These are phyloP conservation scores for Pempheris klunzingeri DNA, from an alignment of 2,797 vertebrate genomes.

Conservation along the genomic window DNA sequence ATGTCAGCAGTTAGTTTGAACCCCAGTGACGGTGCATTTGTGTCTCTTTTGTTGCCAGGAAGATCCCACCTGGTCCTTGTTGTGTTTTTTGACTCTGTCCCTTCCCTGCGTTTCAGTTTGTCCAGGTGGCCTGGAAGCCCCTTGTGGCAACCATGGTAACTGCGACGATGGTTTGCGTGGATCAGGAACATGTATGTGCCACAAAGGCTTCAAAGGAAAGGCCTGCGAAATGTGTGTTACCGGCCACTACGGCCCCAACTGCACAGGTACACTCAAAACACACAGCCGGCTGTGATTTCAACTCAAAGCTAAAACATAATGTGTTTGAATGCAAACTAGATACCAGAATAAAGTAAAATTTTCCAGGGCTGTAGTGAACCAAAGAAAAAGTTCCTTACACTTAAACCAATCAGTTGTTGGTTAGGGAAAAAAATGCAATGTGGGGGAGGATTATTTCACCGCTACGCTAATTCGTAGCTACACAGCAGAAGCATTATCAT, in stretches of 20 bases:
- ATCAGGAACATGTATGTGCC: constrained; percentile 85
- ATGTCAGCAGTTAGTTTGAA: neutral
- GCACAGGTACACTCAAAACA: constrained; percentile 85
- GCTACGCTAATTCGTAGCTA: too few relatives aligned
- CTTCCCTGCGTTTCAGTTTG: constrained; percentile 85
- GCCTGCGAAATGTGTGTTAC: constrained; percentile 89
- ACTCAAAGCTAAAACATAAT: neutral
- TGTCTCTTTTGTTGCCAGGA: neutral
- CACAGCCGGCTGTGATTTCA: neutral
- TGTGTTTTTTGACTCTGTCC: neutral
- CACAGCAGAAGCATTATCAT: neutral
- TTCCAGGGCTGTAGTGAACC: too few relatives aligned
- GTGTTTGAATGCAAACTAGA: neutral
- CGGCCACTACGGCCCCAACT: constrained; percentile 87
- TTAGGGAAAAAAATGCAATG: too few relatives aligned
- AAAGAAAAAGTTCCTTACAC: too few relatives aligned
- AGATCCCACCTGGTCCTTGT: neutral
- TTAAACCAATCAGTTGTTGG: too few relatives aligned
- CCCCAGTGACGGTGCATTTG: neutral
- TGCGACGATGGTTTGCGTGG: constrained; percentile 87
- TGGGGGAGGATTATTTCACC: too few relatives aligned
- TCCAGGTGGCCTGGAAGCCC: constrained; percentile 89
- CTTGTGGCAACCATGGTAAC: constrained; percentile 86
- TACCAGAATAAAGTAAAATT: neutral
- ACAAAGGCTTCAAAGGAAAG: constrained; percentile 84